Conservation (phyloP, 64 coral and sea anemone genomes). For the Porites lutea region DNA sequence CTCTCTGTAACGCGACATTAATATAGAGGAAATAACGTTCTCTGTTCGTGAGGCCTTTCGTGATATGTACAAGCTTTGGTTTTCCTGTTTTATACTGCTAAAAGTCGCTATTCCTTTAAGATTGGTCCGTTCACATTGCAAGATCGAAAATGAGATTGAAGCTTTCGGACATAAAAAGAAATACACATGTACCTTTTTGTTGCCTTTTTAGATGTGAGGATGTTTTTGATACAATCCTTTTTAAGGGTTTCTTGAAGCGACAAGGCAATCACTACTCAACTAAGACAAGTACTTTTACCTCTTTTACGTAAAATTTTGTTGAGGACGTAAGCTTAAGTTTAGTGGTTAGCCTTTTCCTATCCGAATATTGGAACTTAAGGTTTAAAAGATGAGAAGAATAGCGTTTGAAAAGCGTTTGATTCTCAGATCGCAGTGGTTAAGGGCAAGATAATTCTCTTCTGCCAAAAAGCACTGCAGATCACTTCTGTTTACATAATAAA, state of each 20-base stretch:
- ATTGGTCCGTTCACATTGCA: not conserved
- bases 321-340: not conserved
- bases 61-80: not conserved
- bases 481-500: no score
- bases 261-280: not conserved
- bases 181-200: not conserved
- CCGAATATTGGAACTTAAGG: no score
- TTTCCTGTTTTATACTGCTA: not conserved
- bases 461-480: no score
- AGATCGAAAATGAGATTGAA: not conserved
- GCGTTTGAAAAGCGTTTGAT: not conserved
- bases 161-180: not conserved
- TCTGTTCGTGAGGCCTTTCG: not conserved
- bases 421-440: not conserved
- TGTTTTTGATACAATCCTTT: not conserved
- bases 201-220: not conserved
- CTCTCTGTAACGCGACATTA: not conserved
- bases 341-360: not conserved
- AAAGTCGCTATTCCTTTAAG: not conserved
- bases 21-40: not conserved
- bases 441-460: not conserved
- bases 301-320: not conserved
- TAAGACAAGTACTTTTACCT: not conserved
- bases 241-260: not conserved
- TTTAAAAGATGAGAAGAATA: no score